phyloP scores from a whole-genome alignment of 2,888 invertebrate genomes.

The Agrenia bidenticulata region DNA sequence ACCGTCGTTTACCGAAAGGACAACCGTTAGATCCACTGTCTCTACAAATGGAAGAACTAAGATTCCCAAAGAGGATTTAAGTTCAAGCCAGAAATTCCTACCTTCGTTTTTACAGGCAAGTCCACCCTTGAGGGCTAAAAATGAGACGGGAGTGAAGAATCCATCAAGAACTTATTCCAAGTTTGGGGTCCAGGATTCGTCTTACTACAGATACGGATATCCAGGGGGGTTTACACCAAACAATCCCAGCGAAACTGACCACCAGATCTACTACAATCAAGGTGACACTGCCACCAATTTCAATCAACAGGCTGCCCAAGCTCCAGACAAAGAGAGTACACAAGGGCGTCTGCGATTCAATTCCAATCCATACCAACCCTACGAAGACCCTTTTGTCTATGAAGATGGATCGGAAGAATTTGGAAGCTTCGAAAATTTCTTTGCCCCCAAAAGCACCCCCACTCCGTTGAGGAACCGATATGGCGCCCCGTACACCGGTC shows the following conservation, averaged over 20 bases:
- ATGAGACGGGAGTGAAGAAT: neutral
- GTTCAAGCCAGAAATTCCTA: constrained; percentile 30
- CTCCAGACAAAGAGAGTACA: neutral
- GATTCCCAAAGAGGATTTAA: constrained; percentile 20
- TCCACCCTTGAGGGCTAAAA: neutral
- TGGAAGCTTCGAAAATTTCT: constrained; percentile 38
- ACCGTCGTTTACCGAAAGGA: neutral
- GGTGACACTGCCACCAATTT: constrained; percentile 19
- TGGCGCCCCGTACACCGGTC: constrained; percentile 54
- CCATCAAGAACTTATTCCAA: constrained; percentile 50
- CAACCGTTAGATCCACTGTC: no score
- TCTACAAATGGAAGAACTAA: neutral
- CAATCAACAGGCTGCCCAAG: neutral
- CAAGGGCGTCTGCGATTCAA: constrained; percentile 1
- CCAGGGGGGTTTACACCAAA: neutral
- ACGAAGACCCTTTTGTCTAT: constrained; percentile 31
- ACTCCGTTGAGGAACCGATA: constrained; percentile 53
- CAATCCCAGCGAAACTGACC: constrained; percentile 18
- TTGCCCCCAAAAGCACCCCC: neutral
- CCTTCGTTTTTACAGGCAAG: constrained; percentile 27
- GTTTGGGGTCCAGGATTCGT: constrained; percentile 50
- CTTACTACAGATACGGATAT: constrained; percentile 34
- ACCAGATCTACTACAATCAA: constrained; percentile 8
- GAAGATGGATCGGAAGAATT: constrained; percentile 34
- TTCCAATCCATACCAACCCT: constrained; percentile 16